These are phyloP conservation scores for Aphelenchoides fujianensis DNA, from an alignment of 1,140 invertebrate genomes.

Conservation along the genomic window DNA sequence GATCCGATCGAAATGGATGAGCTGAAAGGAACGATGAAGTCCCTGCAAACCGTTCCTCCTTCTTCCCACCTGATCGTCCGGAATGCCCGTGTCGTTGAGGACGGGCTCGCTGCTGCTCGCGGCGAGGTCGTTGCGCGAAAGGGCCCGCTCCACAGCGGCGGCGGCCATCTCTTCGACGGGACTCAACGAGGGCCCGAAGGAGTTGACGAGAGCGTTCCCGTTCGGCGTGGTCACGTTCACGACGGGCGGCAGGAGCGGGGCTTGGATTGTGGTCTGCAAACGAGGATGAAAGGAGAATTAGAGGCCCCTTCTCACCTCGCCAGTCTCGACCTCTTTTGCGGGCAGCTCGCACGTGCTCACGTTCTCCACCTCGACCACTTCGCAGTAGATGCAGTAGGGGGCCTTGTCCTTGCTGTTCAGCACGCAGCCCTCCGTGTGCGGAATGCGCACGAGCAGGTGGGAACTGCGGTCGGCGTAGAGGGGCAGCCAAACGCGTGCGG, in stretches of 20 bases:
- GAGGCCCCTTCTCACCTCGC: conserved; percentile 20
- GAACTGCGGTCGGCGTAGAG: conserved; percentile 67
- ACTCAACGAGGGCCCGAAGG: conserved; percentile 9
- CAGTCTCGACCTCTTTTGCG: conserved; percentile 65
- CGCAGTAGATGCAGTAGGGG: conserved; percentile 94
- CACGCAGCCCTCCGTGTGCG: conserved; percentile 88
- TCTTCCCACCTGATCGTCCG: neutral
- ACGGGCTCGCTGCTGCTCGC: neutral
- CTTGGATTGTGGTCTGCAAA: neutral
- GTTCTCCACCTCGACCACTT: conserved; percentile 87
- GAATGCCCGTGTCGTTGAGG: neutral
- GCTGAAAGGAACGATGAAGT: conserved; percentile 26
- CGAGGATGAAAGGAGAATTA: neutral
- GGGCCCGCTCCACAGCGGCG: neutral
- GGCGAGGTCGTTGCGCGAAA: neutral
- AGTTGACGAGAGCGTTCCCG: neutral
- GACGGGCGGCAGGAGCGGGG: neutral
- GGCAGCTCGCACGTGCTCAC: conserved; percentile 75
- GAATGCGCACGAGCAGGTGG: conserved; percentile 84
- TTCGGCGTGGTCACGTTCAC: neutral
- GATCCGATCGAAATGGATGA: conserved; percentile 29
- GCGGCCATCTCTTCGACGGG: conserved; percentile 13
- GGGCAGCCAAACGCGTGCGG: conserved; percentile 93
- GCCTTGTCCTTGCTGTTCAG: conserved; percentile 99
- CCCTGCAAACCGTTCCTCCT: too few relatives aligned